Evolutionary conservation across 2,797 vertebrate genomes (phyloP), one percentile per base, ranked within the genome.

Genomic region (Emydoidea blandingii): DNA sequence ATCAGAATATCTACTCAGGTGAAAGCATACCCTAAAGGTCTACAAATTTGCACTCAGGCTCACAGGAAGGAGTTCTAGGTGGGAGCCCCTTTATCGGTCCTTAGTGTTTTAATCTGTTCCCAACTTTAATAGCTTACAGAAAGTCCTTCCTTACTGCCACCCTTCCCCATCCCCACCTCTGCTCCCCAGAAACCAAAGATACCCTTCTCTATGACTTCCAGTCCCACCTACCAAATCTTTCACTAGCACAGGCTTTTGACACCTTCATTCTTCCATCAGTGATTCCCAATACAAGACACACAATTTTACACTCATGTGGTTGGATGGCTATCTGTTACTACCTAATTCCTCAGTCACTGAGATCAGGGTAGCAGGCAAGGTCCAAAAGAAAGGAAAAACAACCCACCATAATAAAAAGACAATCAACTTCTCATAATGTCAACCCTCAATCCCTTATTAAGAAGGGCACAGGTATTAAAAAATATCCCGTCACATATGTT

Each of bases 211-310:
- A 95, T 53, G 1, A 93, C 89, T 96, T 95, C 95, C 94, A 97
- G 96, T 97, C 96, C 94, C 88, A 50, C 16, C 91, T 94, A 52
- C 94, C 96, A 94, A 94, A 87, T 97, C 95, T 91, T 86, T 49
- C 41, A 47, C 94, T 84, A 74, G 89, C 95, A 96, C 93, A 87
- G 93, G 94, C 92, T 86, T 86, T 95, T 97, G 80, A 81, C 21
- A 86, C 56, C 1, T 0, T 92, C 83, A 76, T 86, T 72, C 54
- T 21, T 95, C 83, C 76, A 52, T 72, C 15, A 81, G 81, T 16
- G 62, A 94, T 96, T 72, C 79, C 87, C 86, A 83, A 47, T 87
- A 91, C 94, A 90, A 93, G 96, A 94, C 1, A 6, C 95, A 76
- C 93, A 44, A 52, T 94, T 96, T 50, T 92, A 82, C 87, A 95